These are phyloP conservation scores for Achroia grisella DNA, from an alignment of 1,140 invertebrate genomes.

Conservation along the genomic window DNA sequence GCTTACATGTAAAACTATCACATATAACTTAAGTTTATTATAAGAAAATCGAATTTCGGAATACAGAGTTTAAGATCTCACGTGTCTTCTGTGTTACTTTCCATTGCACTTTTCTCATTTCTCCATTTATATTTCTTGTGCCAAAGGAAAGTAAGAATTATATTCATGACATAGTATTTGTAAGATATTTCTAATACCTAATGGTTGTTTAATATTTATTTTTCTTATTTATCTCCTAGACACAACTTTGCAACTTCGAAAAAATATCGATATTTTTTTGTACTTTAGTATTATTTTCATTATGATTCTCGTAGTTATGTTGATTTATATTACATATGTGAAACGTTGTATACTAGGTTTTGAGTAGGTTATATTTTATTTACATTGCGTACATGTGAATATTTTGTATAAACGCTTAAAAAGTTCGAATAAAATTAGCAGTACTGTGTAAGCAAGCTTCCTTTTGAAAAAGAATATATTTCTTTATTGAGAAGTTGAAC, in stretches of 20 bases:
- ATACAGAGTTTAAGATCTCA: constrained; percentile 44
- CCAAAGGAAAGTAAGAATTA: constrained; percentile 47
- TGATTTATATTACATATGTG: too few relatives aligned
- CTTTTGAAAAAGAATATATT: too few relatives aligned
- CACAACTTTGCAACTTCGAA: background rate
- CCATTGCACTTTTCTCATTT: constrained; percentile 26
- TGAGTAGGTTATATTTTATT: too few relatives aligned
- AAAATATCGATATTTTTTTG: background rate
- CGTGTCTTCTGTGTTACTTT: constrained; percentile 26
- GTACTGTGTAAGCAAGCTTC: too few relatives aligned
- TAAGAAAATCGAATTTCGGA: background rate
- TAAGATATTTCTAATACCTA: constrained; percentile 29
- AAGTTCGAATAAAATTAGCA: too few relatives aligned
- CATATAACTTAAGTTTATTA: background rate
- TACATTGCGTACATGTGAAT: too few relatives aligned
- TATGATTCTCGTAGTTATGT: too few relatives aligned
- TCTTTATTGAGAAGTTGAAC: too few relatives aligned
- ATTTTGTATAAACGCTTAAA: too few relatives aligned
- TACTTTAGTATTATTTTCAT: too few relatives aligned
- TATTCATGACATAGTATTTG: constrained; percentile 57
- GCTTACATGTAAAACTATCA: background rate
- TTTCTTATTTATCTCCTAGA: constrained; percentile 38
- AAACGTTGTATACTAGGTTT: too few relatives aligned
- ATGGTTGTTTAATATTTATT: constrained; percentile 57
- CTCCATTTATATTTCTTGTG: constrained; percentile 50